Conservation (phyloP, 2,113 vertebrate genomes). For the Neodon shergylaensis region DNA sequence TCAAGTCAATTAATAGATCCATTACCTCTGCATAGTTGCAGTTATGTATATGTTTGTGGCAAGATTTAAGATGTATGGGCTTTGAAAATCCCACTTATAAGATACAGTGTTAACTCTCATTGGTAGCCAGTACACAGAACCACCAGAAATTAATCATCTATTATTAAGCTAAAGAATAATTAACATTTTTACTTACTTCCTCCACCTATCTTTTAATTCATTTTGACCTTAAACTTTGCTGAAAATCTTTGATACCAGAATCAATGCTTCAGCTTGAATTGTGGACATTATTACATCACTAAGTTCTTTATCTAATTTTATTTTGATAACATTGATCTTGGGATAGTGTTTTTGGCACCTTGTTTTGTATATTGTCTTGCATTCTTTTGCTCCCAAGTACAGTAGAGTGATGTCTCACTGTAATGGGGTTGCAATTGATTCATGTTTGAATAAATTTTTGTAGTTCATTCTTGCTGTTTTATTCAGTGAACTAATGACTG, state of each 20-base stretch:
- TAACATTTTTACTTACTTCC: neutral
- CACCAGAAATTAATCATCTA: neutral
- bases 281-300: neutral
- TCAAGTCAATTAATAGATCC: neutral
- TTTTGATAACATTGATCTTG: neutral
- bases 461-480: neutral
- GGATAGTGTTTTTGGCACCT: neutral
- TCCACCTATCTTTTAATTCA: neutral
- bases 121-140: too few relatives aligned
- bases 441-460: constrained; percentile 11
- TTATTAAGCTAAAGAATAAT: neutral
- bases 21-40: neutral
- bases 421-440: neutral
- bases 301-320: neutral
- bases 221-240: constrained; percentile 1
- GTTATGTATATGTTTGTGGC: neutral
- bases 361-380: neutral
- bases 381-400: neutral
- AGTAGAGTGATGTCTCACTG: neutral
- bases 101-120: neutral
- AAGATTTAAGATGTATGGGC: neutral
- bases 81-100: neutral
- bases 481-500: neutral
- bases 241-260: neutral
- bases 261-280: too few relatives aligned